Conservation (phyloP, 2,113 vertebrate species). For the Chlorocebus sabaeus region DNA sequence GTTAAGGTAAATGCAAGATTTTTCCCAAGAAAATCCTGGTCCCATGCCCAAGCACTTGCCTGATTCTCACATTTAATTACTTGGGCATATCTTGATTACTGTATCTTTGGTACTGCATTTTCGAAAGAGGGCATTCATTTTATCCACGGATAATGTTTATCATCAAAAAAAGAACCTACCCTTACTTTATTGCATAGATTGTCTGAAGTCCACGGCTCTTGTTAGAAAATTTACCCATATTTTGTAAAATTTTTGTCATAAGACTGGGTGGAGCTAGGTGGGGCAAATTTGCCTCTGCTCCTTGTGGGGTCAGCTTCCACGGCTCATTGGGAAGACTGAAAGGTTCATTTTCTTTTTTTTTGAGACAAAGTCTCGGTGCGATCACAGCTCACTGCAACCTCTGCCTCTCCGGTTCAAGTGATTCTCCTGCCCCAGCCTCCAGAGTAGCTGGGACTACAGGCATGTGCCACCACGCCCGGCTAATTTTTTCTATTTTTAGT, state of each 20-base stretch:
- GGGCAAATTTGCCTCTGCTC: too few relatives aligned
- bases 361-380: too few relatives aligned
- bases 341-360: too few relatives aligned
- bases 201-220: not conserved
- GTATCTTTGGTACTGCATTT: not conserved
- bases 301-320: fast-evolving
- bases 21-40: not conserved
- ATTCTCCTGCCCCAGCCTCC: too few relatives aligned
- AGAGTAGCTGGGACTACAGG: too few relatives aligned
- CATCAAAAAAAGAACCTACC: not conserved
- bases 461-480: too few relatives aligned
- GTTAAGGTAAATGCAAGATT: not conserved
- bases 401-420: too few relatives aligned
- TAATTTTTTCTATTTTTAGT: too few relatives aligned
- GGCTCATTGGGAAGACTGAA: too few relatives aligned
- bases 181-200: not conserved
- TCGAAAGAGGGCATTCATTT: not conserved
- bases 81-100: not conserved
- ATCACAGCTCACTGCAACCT: too few relatives aligned
- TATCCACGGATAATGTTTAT: not conserved
- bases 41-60: not conserved
- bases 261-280: not conserved
- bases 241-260: not conserved
- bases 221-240: not conserved
- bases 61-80: not conserved